Conservation (phyloP, 2,888 invertebrate species). For the Lymantria monacha region DNA sequence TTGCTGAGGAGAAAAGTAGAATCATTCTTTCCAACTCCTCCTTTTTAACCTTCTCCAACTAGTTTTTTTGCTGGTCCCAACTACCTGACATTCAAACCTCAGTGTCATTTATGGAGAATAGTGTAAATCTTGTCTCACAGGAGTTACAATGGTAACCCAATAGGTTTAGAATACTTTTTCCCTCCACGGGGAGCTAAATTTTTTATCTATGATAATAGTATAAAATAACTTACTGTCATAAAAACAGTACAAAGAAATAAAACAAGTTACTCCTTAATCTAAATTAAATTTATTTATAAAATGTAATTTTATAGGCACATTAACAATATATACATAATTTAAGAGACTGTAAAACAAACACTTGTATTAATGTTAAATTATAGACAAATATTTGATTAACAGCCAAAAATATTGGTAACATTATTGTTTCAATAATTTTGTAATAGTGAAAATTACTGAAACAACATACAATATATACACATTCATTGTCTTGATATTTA, state of each 20-base stretch:
- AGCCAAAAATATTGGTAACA: slow-evolving; percentile 14
- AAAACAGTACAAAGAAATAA: slow-evolving; percentile 25
- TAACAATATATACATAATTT: slow-evolving; percentile 33
- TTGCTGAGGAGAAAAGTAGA: too few species aligned
- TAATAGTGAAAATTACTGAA: slow-evolving; percentile 15
- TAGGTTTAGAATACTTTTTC: too few species aligned
- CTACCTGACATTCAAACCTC: too few species aligned
- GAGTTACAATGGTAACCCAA: too few species aligned
- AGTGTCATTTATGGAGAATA: too few species aligned
- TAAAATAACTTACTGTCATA: too few species aligned
- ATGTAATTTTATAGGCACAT: slow-evolving; percentile 26
- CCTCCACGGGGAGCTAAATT: too few species aligned
- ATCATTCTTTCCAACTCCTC: too few species aligned
- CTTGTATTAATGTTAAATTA: slow-evolving; percentile 5
- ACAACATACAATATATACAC: slow-evolving; percentile 6
- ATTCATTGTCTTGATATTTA: slow-evolving; percentile 17
- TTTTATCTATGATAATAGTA: too few species aligned
- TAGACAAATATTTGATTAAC: slow-evolving; percentile 20
- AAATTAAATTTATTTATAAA: slow-evolving; percentile 32
- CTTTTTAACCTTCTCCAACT: too few species aligned
- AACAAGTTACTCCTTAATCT: slow-evolving; percentile 31
- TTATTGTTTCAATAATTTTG: slow-evolving; percentile 13
- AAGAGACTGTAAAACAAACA: slow-evolving; percentile 15
- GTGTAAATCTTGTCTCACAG: too few species aligned
- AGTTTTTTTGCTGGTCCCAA: too few species aligned